A percentile compares a stretch with the other conserved stretches of the same genome.
phyloP scores from a whole-genome alignment of 2,797 vertebrate genomes.

The Geotrypetes seraphini region DNA sequence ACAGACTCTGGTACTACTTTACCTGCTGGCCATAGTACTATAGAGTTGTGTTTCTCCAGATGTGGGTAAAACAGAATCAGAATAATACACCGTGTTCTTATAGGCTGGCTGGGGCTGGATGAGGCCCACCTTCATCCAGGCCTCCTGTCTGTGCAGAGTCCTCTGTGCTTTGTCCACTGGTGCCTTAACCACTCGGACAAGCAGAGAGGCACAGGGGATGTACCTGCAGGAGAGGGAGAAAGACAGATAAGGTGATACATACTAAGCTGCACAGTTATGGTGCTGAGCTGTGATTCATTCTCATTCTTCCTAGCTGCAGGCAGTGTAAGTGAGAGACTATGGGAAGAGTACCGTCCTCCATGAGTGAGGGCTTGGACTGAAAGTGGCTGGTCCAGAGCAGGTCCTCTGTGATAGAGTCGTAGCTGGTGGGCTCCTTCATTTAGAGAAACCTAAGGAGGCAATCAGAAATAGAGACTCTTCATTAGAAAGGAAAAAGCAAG shows the following conservation, averaged over 20 bases:
- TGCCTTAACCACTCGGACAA: slow-evolving; percentile 12
- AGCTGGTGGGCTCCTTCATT: slow-evolving; percentile 29
- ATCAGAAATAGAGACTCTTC: too few relatives aligned
- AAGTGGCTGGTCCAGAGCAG: slow-evolving; percentile 16
- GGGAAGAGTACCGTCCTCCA: slow-evolving; percentile 19
- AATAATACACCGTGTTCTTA: slow-evolving; percentile 12
- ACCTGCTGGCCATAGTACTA: slow-evolving; percentile 23
- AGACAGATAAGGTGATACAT: neutral
- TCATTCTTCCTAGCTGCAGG: too few relatives aligned
- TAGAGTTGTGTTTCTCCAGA: slow-evolving; percentile 16
- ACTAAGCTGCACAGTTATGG: too few relatives aligned
- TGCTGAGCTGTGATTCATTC: too few relatives aligned
- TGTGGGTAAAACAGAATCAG: slow-evolving; percentile 13
- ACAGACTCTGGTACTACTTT: neutral
- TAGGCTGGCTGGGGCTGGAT: slow-evolving; percentile 11
- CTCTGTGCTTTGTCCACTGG: neutral
- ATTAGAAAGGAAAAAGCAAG: too few relatives aligned
- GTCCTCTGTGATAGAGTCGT: slow-evolving; percentile 14
- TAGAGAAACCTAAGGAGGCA: slow-evolving; percentile 14
- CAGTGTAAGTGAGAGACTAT: too few relatives aligned
- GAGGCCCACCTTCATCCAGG: neutral
- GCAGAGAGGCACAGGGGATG: slow-evolving; percentile 24
- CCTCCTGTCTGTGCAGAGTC: neutral
- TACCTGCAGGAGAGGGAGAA: slow-evolving; percentile 1
- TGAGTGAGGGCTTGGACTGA: slow-evolving; percentile 5